Evolutionary conservation across 2,797 vertebrate genomes (phyloP).

Genomic region (Threskiornis aethiopicus): DNA sequence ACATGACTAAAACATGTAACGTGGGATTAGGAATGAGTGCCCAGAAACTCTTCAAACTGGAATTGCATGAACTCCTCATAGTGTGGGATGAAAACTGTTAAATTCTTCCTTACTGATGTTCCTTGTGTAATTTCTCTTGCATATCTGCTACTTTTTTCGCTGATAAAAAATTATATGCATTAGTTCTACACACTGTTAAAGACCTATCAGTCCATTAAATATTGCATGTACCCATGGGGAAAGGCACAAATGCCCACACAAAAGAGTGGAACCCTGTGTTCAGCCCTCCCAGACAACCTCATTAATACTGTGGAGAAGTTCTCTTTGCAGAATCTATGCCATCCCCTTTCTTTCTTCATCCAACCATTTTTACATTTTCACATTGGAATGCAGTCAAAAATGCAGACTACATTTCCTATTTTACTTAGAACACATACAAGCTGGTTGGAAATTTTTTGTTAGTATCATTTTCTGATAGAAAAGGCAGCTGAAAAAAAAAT

Average conservation of each 20-base stretch:
- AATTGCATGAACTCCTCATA: background rate
- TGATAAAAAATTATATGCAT: background rate
- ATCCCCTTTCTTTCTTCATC: background rate
- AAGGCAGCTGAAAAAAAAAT: background rate
- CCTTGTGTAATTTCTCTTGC: background rate
- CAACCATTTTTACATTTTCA: background rate
- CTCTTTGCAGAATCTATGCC: background rate
- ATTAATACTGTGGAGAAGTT: background rate
- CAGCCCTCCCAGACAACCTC: background rate
- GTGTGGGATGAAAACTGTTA: background rate
- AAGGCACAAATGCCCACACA: background rate
- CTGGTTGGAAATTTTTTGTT: background rate
- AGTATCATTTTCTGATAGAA: background rate
- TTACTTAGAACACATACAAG: background rate
- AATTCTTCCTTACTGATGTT: background rate
- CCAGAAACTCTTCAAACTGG: background rate
- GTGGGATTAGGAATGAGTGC: background rate
- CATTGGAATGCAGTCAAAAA: background rate
- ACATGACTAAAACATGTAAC: background rate
- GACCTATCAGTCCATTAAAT: background rate
- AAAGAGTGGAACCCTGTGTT: background rate
- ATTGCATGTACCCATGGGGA: fast-evolving
- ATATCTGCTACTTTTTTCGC: background rate
- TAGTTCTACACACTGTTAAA: background rate
- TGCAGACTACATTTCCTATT: background rate